phyloP scores from a whole-genome alignment of 2,797 vertebrate genomes.

The Liparis tanakae region DNA sequence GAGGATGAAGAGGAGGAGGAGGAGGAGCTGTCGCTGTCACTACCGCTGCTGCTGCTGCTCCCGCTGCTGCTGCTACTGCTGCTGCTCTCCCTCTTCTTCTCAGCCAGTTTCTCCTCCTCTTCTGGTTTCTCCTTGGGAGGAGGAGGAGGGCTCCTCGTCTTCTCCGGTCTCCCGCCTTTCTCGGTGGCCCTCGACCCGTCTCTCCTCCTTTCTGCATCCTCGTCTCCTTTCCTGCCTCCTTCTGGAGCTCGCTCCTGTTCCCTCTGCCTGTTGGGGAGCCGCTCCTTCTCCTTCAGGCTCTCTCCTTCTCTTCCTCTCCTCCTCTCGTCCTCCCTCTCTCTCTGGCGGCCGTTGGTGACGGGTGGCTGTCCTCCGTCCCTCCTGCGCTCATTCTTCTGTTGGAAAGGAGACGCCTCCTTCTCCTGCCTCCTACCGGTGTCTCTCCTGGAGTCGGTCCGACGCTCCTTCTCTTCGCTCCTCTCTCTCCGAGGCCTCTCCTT shows the following conservation, averaged over 20 bases:
- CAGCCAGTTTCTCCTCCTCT: conserved; percentile 33
- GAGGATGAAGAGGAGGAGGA: conserved; percentile 77
- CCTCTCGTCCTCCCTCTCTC: conserved; percentile 57
- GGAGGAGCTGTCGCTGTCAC: conserved; percentile 72
- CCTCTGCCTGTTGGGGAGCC: conserved; percentile 33
- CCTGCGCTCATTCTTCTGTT: conserved; percentile 48
- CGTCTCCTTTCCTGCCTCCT: conserved; percentile 27
- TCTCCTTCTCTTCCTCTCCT: conserved; percentile 39
- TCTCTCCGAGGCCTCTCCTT: conserved; percentile 47
- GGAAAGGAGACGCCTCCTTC: conserved; percentile 47
- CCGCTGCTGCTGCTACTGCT: conserved; percentile 62
- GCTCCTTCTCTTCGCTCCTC: conserved; percentile 59
- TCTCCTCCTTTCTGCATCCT: conserved; percentile 9
- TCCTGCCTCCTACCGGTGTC: conserved; percentile 46
- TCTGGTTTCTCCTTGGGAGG: conserved; percentile 43
- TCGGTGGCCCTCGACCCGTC: conserved; percentile 3
- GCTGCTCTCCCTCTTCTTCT: conserved; percentile 57
- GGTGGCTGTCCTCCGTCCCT: conserved; percentile 30
- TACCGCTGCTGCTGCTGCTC: conserved; percentile 53
- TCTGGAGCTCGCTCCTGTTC: conserved; percentile 31
- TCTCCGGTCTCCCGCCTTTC: conserved; percentile 20
- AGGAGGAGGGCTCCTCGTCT: conserved; percentile 37
- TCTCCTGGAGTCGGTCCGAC: conserved; percentile 31
- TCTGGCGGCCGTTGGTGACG: conserved; percentile 61
- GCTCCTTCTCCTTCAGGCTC: conserved; percentile 35